Base-by-base conservation (phyloP, 2,888 invertebrate genomes). In the Hecatera dysodea region DNA sequence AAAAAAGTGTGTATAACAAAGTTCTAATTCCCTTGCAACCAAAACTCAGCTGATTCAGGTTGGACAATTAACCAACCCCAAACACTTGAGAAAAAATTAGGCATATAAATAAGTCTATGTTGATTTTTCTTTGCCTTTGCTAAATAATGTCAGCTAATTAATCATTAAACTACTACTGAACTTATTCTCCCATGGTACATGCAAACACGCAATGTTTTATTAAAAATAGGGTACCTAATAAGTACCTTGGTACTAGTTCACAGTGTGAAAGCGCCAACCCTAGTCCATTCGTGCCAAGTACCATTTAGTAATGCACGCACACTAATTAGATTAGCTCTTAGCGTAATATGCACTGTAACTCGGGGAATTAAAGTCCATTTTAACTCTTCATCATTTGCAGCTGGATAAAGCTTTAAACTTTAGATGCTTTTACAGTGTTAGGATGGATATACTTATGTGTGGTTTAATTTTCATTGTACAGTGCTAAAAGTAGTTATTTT, bases 271-370 rank as follows among this genome's bases (percentile, higher is more conserved):
- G 33, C 36, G 27, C 57, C 78, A 60, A 60, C 59, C 62, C 57
- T 8, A 48, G 36, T 36, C 11, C 36, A 27, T 78, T 78, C 78
- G 72, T 78, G 78, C 27, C 59, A 63, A 63, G 63, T 71, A 63
- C 63, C 59, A 71, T 63, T 75, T 71, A 44, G 59, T 63, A 27
- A 12, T 60, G 72, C 75, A 75, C 78, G 75, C 78, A 78, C 72
- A 36, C 60, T 67, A 66, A 75, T 62, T 64, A 50, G 44, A 74
- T 53, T 59, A 22, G 12, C 48, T 78, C 15, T 72, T 59, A 63
- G 9, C 9, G 24, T 48, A 75, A 55, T 71, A 50, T 72, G 29
- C 29, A 64, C 53, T 72, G 63, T 75, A 64, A 55, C 29, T 29
- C 19, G 1, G 0, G 24, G 53, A 17, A 39, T 39, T 72, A 64